These are phyloP conservation scores for Caradrina clavipalpis DNA, from an alignment of 2,888 invertebrate genomes.

Conservation along the genomic window DNA sequence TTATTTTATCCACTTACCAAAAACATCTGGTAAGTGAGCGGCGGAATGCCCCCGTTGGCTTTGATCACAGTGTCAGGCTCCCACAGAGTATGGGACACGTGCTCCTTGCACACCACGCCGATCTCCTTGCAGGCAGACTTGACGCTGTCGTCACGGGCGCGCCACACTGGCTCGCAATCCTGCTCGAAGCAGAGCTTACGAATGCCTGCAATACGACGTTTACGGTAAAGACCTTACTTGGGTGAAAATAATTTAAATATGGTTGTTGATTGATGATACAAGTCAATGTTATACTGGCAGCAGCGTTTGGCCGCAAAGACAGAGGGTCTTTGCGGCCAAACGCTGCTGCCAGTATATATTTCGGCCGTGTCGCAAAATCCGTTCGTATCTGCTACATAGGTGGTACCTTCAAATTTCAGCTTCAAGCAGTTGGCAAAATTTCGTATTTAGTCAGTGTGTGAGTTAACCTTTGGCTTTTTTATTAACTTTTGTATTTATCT, in stretches of 20 bases:
- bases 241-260: not conserved
- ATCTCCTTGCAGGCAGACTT: conserved; percentile 89
- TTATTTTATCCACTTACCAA: conserved; percentile 82
- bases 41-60: conserved; percentile 93
- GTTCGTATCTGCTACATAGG: no score
- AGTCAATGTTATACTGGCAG: not conserved
- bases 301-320: no score
- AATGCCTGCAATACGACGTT: conserved; percentile 76
- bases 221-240: not conserved
- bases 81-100: conserved; percentile 94
- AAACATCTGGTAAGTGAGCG: conserved; percentile 94
- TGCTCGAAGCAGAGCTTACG: conserved; percentile 91
- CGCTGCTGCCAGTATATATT: no score
- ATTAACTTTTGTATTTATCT: no score
- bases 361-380: no score
- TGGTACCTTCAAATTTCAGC: no score
- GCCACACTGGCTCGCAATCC: conserved; percentile 94
- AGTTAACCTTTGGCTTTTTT: no score
- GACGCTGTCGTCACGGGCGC: conserved; percentile 91
- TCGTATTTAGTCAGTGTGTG: no score
- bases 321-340: no score
- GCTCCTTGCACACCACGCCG: conserved; percentile 90
- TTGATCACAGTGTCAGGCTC: conserved; percentile 92
- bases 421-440: no score
- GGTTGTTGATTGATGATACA: no score